Percentiles rank a stretch among this genome's conserved stretches.
Conservation (phyloP, 2,888 invertebrate species). For the Cybosia mesomella region DNA sequence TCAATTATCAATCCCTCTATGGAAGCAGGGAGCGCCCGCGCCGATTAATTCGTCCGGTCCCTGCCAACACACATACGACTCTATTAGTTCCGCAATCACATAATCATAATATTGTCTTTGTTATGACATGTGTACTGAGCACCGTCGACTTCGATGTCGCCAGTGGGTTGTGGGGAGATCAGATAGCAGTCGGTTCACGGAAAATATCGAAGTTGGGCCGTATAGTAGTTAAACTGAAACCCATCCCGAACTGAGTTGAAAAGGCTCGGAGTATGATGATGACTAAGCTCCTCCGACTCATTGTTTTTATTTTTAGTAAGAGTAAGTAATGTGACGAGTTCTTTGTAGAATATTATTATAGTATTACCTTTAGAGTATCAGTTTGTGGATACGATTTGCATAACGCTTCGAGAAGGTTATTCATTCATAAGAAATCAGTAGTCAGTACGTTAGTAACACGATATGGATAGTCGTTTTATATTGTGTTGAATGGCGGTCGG, state of each 20-base stretch:
- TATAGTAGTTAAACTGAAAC: too few relatives aligned
- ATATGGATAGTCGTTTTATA: conserved; percentile 68
- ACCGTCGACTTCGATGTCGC: not conserved
- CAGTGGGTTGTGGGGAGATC: too few relatives aligned
- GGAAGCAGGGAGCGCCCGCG: conserved; percentile 73
- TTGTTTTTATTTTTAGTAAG: not conserved
- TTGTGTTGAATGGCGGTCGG: conserved; percentile 65
- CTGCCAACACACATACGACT: conserved; percentile 57
- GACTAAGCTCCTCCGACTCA: not conserved
- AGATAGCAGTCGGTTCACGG: too few relatives aligned
- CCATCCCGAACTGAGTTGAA: too few relatives aligned
- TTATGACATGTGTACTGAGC: not conserved
- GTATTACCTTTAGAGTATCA: not conserved
- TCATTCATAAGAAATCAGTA: conserved; percentile 34
- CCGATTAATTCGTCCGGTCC: conserved; percentile 83
- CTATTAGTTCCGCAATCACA: conserved; percentile 78
- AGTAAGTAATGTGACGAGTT: not conserved
- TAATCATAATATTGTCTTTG: conserved; percentile 31
- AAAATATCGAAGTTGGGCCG: too few relatives aligned
- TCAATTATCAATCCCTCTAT: conserved; percentile 71
- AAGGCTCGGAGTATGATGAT: too few relatives aligned
- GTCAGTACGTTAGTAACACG: conserved; percentile 57
- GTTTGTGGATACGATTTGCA: not conserved
- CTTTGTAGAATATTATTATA: not conserved
- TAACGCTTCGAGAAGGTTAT: not conserved